Evolutionary conservation across 2,888 invertebrate species (phyloP), one percentile per base, ranked within the genome.

Genomic region (Amiota communis): DNA sequence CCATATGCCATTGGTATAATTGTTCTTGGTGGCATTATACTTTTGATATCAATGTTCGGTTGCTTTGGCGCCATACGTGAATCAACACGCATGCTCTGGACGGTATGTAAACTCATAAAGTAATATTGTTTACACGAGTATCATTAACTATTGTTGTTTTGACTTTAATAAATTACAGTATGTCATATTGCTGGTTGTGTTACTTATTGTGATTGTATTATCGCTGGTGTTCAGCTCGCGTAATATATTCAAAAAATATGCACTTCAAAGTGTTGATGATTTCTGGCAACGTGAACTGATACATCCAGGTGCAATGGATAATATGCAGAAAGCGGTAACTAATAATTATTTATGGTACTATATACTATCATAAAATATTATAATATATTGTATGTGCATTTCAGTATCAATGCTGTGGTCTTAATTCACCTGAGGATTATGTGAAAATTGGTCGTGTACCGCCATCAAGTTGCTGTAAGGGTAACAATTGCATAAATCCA

Each of bases 391-490:
- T 36, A 36, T 36, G 15, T 17, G 20, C 13, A 17, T 72, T 72
- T 1, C 73, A 86, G 86, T 86, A 83, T 78, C 77, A 79, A 51
- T 88, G 89, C 72, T 90, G 90, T 75, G 89, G 89, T 13, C 81
- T 80, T 2, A 78, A 85, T 49, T 86, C 86, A 4, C 81, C 87
- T 51, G 72, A 74, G 0, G 89, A 89, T 69, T 89, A 88, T 70
- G 47, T 80, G 9, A 47, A 57, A 6, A 79, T 81, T 20, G 70
- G 75, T 0, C 80, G 81, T 72, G 70, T 77, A 4, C 78, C 80
- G 17, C 86, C 89, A 47, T 74, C 79, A 6, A 86, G 87, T 72
- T 88, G 88, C 51, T 89, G 89, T 77, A 86, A 80, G 73, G 78
- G 78, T 15, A 80, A 72, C 68, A 87, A 85, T 47, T 89, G 88